These are phyloP conservation scores for Conopomorpha cramerella DNA, from an alignment of 1,140 invertebrate genomes.

Conservation along the genomic window DNA sequence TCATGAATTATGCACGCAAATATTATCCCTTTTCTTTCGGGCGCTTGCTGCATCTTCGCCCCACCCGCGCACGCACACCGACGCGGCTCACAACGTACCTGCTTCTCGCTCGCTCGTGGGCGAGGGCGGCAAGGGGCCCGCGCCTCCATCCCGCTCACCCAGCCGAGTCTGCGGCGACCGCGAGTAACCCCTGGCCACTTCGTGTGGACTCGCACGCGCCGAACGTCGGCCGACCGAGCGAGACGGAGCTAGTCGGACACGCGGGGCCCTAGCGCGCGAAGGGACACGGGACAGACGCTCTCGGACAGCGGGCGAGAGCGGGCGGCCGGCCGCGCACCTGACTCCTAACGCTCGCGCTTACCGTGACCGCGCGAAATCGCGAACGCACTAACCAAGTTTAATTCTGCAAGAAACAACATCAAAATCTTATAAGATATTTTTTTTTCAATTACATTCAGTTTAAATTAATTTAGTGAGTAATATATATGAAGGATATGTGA, in stretches of 20 bases:
- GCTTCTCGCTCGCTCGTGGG: conserved; percentile 25
- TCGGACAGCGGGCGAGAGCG: conserved; percentile 60
- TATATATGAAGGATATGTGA: no score
- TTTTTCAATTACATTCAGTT: no score
- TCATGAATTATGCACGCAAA: conserved; percentile 61
- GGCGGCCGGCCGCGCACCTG: conserved; percentile 52
- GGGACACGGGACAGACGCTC: conserved; percentile 60
- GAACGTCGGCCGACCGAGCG: conserved; percentile 45
- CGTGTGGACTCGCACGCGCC: conserved; percentile 51
- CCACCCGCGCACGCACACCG: conserved; percentile 58
- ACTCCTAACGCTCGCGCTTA: conserved; percentile 35
- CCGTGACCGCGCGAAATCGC: conserved; percentile 37
- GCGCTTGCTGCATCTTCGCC: conserved; percentile 55
- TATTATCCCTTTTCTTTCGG: conserved; percentile 59
- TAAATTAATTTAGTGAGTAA: no score
- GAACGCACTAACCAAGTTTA: no score
- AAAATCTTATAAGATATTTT: no score
- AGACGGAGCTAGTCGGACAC: conserved; percentile 42
- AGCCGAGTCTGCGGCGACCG: conserved; percentile 45
- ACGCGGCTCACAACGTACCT: conserved; percentile 39
- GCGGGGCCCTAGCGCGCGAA: conserved; percentile 45
- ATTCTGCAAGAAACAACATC: no score
- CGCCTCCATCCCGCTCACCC: conserved; percentile 27
- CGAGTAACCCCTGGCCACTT: conserved; percentile 55
- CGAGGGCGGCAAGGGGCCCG: conserved; percentile 10